A percentile compares a stretch with the other conserved stretches of the same genome.
These are phyloP conservation scores for Thryonomys swinderianus DNA, from an alignment of 2,113 vertebrate species.

Conservation along the genomic window DNA sequence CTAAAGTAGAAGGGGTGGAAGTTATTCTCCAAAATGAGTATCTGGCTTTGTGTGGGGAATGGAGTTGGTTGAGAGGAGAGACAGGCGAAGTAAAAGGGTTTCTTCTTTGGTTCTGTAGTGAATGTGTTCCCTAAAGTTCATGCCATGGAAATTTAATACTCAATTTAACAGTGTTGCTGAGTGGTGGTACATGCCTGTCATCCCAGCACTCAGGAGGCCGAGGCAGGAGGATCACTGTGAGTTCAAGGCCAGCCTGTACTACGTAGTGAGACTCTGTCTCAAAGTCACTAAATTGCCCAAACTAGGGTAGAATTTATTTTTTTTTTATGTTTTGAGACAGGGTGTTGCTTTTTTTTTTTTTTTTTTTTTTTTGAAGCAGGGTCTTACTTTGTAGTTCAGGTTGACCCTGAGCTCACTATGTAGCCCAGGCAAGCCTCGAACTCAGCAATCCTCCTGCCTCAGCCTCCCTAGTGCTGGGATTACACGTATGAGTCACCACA, in stretches of 20 bases:
- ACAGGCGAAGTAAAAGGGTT: neutral
- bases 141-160: neutral
- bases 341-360: too few species aligned
- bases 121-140: neutral
- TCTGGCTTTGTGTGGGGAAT: neutral
- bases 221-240: neutral
- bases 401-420: too few species aligned
- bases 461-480: too few species aligned
- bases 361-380: too few species aligned
- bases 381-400: too few species aligned
- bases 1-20: neutral
- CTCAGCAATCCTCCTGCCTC: too few species aligned
- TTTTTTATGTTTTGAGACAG: too few species aligned
- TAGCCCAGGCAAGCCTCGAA: too few species aligned
- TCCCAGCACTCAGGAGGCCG: neutral
- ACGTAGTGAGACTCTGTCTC: neutral
- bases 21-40: neutral
- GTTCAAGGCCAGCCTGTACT: neutral
- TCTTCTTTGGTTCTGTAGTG: neutral
- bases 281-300: neutral
- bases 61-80: neutral
- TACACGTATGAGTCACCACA: too few species aligned
- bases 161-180: neutral
- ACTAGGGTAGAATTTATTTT: too few species aligned
- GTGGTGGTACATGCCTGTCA: neutral